These are phyloP conservation scores for Dryobates pubescens DNA, from an alignment of 2,797 vertebrate genomes.

Conservation along the genomic window DNA sequence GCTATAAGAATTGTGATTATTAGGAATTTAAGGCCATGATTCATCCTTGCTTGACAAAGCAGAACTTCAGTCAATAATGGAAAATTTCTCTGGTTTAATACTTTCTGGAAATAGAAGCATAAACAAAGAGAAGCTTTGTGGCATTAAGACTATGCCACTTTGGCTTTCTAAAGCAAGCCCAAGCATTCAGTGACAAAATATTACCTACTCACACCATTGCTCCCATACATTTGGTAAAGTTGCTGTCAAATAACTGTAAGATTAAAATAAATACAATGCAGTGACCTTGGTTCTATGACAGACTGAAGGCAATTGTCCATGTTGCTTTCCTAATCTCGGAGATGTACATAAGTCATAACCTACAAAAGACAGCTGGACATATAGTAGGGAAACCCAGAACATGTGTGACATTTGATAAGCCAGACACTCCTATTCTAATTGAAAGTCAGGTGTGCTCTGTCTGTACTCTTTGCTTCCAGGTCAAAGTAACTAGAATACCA, in stretches of 20 bases:
- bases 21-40: not conserved
- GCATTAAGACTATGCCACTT: not conserved
- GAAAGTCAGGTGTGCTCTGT: not conserved
- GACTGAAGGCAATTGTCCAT: not conserved
- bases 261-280: not conserved
- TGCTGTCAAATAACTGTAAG: not conserved
- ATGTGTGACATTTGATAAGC: fast-evolving
- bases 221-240: not conserved
- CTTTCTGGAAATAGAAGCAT: not conserved
- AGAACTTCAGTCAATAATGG: not conserved
- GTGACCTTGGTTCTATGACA: not conserved
- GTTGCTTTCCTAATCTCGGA: not conserved
- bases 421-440: not conserved
- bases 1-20: not conserved
- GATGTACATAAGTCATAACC: not conserved
- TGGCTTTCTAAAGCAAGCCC: not conserved
- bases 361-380: not conserved
- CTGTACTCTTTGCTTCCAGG: not conserved
- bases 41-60: not conserved
- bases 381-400: fast-evolving
- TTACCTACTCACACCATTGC: not conserved
- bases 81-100: not conserved
- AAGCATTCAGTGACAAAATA: not conserved
- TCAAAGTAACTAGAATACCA: not conserved
- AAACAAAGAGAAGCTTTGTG: not conserved